These are phyloP conservation scores for Stratiolaelaps scimitus DNA, from an alignment of 1,140 invertebrate species.

Conservation along the genomic window DNA sequence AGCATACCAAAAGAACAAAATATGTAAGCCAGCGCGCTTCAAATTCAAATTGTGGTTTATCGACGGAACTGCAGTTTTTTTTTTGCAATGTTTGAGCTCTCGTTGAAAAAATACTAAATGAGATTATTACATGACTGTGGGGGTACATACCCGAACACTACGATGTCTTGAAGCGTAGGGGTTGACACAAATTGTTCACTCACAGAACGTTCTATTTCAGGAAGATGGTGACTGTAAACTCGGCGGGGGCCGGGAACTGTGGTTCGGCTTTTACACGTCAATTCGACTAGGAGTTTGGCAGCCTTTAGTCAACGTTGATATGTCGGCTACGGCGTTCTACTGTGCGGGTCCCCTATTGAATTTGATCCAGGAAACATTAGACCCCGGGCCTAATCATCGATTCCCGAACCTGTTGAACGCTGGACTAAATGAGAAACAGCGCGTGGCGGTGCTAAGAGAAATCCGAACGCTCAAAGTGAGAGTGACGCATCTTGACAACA, in stretches of 20 bases:
- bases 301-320: constrained; percentile 34
- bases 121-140: too few species aligned
- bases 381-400: background rate
- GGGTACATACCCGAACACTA: too few species aligned
- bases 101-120: too few species aligned
- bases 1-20: too few species aligned
- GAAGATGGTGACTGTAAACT: too few species aligned
- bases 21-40: too few species aligned
- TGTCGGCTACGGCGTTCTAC: constrained; percentile 33
- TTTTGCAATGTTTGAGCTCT: too few species aligned
- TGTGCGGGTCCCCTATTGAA: constrained; percentile 27
- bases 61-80: too few species aligned
- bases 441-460: constrained; percentile 30
- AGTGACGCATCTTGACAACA: constrained; percentile 31
- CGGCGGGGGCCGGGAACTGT: constrained; percentile 33
- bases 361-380: constrained; percentile 28
- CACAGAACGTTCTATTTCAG: too few species aligned
- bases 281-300: constrained; percentile 33
- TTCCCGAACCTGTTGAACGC: background rate
- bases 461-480: constrained; percentile 34
- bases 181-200: too few species aligned
- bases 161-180: too few species aligned
- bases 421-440: constrained; percentile 29
- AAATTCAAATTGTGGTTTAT: too few species aligned
- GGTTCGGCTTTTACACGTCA: constrained; percentile 35